phyloP scores from a whole-genome alignment of 2,888 invertebrate genomes.

The Phengaris arion region DNA sequence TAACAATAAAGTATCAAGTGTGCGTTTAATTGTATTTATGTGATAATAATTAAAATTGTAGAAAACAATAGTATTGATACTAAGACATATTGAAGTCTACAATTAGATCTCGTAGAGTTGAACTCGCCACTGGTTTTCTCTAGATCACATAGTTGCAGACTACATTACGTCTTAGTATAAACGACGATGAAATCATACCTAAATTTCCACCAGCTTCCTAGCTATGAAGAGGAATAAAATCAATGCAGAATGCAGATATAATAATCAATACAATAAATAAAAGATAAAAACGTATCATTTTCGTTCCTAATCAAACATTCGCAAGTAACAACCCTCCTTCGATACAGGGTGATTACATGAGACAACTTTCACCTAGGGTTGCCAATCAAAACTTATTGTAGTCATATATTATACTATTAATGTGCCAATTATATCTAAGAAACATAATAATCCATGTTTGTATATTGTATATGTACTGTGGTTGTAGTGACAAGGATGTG shows the following conservation, averaged over 20 bases:
- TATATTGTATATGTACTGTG: not conserved
- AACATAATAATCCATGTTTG: too few relatives aligned
- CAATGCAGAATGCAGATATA: not conserved
- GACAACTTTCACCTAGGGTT: not conserved
- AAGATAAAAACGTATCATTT: not conserved
- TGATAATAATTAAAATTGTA: not conserved
- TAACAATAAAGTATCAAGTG: too few relatives aligned
- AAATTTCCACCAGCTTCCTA: too few relatives aligned
- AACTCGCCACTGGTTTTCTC: too few relatives aligned
- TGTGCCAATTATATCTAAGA: not conserved
- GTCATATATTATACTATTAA: not conserved
- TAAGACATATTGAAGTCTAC: too few relatives aligned
- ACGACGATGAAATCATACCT: too few relatives aligned
- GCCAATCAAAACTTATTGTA: not conserved
- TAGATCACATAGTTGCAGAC: too few relatives aligned
- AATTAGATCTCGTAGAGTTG: too few relatives aligned
- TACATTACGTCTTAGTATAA: too few relatives aligned
- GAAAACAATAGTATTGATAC: not conserved
- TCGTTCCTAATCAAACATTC: not conserved
- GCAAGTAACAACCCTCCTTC: not conserved
- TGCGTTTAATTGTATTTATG: not conserved
- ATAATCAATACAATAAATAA: not conserved
- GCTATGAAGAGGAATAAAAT: not conserved
- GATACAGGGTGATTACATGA: constrained; percentile 13
- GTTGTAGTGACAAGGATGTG: not conserved